Base-by-base conservation (phyloP, 2,797 vertebrate genomes). In the Gambelia wislizenii region DNA sequence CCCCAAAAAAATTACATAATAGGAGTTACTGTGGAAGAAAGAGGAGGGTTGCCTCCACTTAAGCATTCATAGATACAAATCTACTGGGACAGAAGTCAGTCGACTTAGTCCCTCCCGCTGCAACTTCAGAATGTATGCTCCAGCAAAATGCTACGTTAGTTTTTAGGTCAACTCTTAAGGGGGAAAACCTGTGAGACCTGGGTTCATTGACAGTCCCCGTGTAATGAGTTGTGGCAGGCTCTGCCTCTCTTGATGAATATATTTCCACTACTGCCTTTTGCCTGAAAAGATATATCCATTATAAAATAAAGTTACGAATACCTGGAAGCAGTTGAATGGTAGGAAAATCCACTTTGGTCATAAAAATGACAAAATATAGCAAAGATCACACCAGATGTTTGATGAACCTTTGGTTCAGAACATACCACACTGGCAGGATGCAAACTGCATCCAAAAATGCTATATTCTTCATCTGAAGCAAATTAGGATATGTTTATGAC, bases 81-180 rank as follows among this genome's bases (percentile, higher is more conserved):
- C 97, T 96, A 93, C 59, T 87, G 96, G 96, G 96, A 96, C 91
- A 89, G 90, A 91, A 97, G 95, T 94, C 97, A 96, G 95, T 96
- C 97, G 97, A 95, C 96, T 96, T 96, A 96, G 94, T 97, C 96
- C 96, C 96, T 96, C 95, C 93, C 96, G 95, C 95, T 92, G 94
- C 93, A 96, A 96, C 96, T 96, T 96, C 93, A 95, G 95, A 95
- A 96, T 95, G 94, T 95, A 91, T 93, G 96, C 95, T 97, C 92
- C 93, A 96, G 96, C 96, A 97, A 97, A 97, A 96, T 97, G 96
- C 96, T 92, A 96, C 91, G 95, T 96, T 96, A 96, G 96, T 97
- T 97, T 97, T 97, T 97, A 97, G 97, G 97, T 97, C 97, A 97
- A 96, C 96, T 96, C 97, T 97, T 97, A 96, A 97, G 96, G 94